Base-by-base conservation (phyloP, 2,888 invertebrate genomes). In the Camponotus fellah region DNA sequence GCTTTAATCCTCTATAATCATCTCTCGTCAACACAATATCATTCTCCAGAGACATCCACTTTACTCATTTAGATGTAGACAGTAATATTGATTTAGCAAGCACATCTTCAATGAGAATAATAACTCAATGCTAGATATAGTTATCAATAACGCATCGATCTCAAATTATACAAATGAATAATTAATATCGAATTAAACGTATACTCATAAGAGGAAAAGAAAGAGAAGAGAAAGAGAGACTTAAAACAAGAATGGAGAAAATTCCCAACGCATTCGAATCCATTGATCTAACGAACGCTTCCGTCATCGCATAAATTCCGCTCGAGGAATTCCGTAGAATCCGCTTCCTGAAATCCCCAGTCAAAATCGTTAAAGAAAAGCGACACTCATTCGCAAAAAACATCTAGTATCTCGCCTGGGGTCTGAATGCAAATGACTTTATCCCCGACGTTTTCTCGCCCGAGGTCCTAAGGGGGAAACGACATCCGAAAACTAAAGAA, bases 361-460 rank as follows among this genome's bases (percentile, higher is more conserved):
- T 81, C 77, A 43, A 43, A 77, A 76, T n/a, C 64, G 53, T 12
- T 65, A 56, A 56, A 65, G 72, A n/a, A 77, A 77, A 17, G 49
- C 64, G 81, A 75, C 77, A 69, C 43, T 46, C 9, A 37, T 12
- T 40, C 58, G 58, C 79, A 79, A 79, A 79, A 79, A 17, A 10
- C 21, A 21, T 14, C 69, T 40, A 66, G 32, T 46, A 60, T 79
- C 60, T 60, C 58, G 56, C 58, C 21, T 34, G 56, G 69, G 80
- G 87, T 87, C 83, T 90, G 86, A 85, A 91, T 90, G 88, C 85
- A 89, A 91, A 90, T 91, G 85, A 91, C 71, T 86, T 83, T 72
- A 84, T 80, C 80, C 80, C 69, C 56, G 71, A 76, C 64, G 81
- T 68, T 71, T 83, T 53, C 62, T 53, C 65, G 69, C 34, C 46